Percentiles rank a stretch among this genome's conserved stretches.
These are phyloP conservation scores for Halisarca cf. caerulea DNA, from an alignment of 37 sponge, comb jelly and placozoan species.

Conservation along the genomic window DNA sequence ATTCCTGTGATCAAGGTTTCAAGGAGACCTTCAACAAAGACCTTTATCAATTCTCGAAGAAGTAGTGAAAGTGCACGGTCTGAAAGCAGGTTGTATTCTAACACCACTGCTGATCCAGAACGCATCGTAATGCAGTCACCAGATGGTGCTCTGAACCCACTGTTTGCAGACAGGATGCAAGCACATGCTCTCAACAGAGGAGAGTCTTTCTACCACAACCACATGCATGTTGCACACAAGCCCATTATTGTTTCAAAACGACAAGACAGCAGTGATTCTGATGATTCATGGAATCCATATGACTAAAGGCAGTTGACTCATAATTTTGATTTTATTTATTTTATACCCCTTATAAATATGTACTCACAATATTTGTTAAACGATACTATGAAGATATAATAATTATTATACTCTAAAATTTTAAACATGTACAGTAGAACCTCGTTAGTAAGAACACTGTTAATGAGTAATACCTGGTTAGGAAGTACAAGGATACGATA, in stretches of 20 bases:
- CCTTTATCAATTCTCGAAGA: neutral
- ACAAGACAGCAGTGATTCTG: neutral
- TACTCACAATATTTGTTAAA: too few relatives aligned
- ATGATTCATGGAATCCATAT: conserved; percentile 19
- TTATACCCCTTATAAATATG: too few relatives aligned
- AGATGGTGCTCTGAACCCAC: conserved; percentile 21
- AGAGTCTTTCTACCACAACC: too few relatives aligned
- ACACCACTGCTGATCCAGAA: conserved; percentile 5
- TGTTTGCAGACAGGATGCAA: neutral
- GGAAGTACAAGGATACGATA: too few relatives aligned
- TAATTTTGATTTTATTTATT: too few relatives aligned
- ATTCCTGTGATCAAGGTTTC: conserved; percentile 14
- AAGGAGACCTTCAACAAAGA: neutral
- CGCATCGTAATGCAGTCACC: conserved; percentile 8
- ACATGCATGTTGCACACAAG: too few relatives aligned
- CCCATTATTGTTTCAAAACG: neutral
- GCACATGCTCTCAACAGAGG: too few relatives aligned
- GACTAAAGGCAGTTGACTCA: conserved; percentile 2
- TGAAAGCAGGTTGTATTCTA: conserved; percentile 13
- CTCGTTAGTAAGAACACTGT: too few relatives aligned
- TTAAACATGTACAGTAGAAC: too few relatives aligned
- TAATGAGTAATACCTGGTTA: too few relatives aligned
- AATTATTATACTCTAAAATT: too few relatives aligned
- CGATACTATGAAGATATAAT: too few relatives aligned
- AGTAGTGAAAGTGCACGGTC: neutral